Evolutionary conservation across 2,888 invertebrate genomes (phyloP).

Genomic region (Platycnemis pennipes): DNA sequence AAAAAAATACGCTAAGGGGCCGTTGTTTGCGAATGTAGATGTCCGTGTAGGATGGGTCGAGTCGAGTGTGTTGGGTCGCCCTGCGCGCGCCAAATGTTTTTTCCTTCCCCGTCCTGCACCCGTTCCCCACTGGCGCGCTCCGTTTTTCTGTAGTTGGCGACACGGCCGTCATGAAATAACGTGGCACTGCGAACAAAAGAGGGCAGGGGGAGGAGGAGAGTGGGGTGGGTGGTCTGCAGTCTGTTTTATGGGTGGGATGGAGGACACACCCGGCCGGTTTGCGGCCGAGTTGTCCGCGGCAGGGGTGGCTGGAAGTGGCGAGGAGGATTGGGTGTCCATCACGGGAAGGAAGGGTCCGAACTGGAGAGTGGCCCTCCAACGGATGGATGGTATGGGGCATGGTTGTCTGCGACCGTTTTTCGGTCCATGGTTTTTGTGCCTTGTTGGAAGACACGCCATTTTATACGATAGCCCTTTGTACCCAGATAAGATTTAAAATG

Average conservation of each 20-base stretch:
- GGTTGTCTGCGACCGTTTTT: background rate
- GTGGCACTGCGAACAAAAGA: background rate
- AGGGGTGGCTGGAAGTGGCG: conserved; percentile 5
- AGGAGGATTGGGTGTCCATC: background rate
- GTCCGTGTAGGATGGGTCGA: background rate
- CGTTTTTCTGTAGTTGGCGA: conserved; percentile 12
- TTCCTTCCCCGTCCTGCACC: background rate
- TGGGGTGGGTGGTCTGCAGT: background rate
- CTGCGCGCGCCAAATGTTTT: background rate
- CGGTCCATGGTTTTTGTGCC: background rate
- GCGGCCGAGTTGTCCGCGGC: background rate
- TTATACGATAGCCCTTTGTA: background rate
- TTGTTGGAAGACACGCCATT: background rate
- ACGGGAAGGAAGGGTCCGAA: background rate
- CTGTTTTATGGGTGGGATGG: background rate
- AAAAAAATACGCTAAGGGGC: background rate
- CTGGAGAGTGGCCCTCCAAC: background rate
- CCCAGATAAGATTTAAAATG: too few relatives aligned
- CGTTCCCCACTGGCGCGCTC: background rate
- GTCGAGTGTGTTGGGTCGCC: background rate
- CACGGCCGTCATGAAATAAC: conserved; percentile 31
- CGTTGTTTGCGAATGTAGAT: conserved; percentile 21
- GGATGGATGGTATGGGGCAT: background rate
- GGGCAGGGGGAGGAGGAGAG: background rate
- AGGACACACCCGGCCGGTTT: background rate